Evolutionary conservation across 2,888 invertebrate genomes (phyloP).

Genomic region (Metopia argyrocephala): DNA sequence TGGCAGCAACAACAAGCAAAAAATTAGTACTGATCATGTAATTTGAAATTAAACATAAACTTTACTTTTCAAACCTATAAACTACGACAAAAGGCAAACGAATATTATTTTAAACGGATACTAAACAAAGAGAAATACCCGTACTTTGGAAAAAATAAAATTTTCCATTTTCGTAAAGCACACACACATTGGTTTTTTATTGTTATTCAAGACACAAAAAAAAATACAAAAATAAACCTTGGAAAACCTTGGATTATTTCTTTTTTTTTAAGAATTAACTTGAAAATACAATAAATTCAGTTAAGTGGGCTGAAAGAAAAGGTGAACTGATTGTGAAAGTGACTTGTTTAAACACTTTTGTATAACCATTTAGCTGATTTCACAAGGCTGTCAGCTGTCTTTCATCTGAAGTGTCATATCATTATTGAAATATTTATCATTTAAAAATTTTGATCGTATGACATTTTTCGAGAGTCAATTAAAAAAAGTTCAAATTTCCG

Average conservation of each 20-base stretch:
- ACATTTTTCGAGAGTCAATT: too few relatives aligned
- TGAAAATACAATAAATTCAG: too few relatives aligned
- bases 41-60: slow-evolving; percentile 52
- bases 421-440: too few relatives aligned
- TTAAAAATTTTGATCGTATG: too few relatives aligned
- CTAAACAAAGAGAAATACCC: neutral
- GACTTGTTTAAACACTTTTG: too few relatives aligned
- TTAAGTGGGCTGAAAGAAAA: too few relatives aligned
- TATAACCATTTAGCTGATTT: too few relatives aligned
- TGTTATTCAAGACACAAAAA: slow-evolving; percentile 10
- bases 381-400: too few relatives aligned
- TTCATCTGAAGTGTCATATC: too few relatives aligned
- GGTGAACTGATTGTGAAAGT: too few relatives aligned
- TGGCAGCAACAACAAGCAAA: slow-evolving; percentile 9
- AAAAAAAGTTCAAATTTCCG: too few relatives aligned
- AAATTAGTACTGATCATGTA: slow-evolving; percentile 39
- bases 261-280: too few relatives aligned
- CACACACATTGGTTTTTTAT: neutral
- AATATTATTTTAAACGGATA: slow-evolving; percentile 31
- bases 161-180: neutral
- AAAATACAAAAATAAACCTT: neutral
- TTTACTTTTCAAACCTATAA: slow-evolving; percentile 31
- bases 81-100: neutral
- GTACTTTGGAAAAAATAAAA: slow-evolving; percentile 11
- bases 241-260: neutral